phyloP scores from a whole-genome alignment of 2,113 vertebrate species.

The Callionymus lyra region DNA sequence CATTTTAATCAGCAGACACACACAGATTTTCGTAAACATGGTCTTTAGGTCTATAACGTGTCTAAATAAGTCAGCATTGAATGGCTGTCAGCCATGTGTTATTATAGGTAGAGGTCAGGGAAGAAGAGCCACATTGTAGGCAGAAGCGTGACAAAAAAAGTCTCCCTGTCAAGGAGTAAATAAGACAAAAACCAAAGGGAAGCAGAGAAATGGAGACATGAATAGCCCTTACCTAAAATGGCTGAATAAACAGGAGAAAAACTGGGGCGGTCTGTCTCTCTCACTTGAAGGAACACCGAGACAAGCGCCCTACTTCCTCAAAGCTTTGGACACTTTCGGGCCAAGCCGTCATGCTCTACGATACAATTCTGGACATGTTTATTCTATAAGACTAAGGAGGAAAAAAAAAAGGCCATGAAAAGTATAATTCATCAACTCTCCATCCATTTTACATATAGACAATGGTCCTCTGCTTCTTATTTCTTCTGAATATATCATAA shows the following conservation, averaged over 20 bases:
- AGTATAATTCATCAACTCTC: constrained; percentile 16
- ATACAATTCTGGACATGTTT: constrained; percentile 5
- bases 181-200: constrained; percentile 1
- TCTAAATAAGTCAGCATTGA: constrained; percentile 19
- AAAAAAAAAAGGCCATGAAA: constrained; percentile 2
- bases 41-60: constrained; percentile 7
- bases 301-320: constrained; percentile 51
- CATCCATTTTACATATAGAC: too few relatives aligned
- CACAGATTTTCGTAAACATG: too few relatives aligned
- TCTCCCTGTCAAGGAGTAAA: background rate
- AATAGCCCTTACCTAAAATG: constrained; percentile 49
- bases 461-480: too few relatives aligned
- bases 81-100: constrained; percentile 15
- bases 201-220: constrained; percentile 40
- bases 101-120: constrained; percentile 5
- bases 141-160: background rate
- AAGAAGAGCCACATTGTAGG: background rate
- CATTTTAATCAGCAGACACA: too few relatives aligned
- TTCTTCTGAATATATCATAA: too few relatives aligned
- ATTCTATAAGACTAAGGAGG: background rate
- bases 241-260: constrained; percentile 45
- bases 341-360: constrained; percentile 30
- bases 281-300: constrained; percentile 44
- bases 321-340: constrained; percentile 54
- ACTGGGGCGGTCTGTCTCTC: constrained; percentile 54